Percentiles rank a stretch among this genome's conserved stretches.
Evolutionary conservation across 2,888 invertebrate species (phyloP).

Genomic region (Pomacea canaliculata): DNA sequence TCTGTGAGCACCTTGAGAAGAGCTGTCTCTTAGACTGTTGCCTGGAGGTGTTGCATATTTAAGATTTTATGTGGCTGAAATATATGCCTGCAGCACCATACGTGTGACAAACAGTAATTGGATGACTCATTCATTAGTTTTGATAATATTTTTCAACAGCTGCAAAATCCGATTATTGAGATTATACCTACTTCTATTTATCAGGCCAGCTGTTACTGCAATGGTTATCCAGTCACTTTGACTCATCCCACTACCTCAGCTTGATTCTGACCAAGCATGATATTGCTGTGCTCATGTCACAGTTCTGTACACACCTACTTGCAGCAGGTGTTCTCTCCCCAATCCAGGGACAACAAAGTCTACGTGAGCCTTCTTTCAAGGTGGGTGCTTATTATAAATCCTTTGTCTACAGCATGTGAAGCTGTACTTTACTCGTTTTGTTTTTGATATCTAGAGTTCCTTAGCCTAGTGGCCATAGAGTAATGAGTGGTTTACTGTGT

Average conservation of each 20-base stretch:
- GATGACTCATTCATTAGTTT: not conserved
- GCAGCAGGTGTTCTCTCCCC: constrained; percentile 83
- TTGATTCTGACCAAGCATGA: constrained; percentile 79
- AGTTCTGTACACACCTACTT: constrained; percentile 88
- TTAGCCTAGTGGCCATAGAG: not conserved
- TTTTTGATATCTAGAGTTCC: too few species aligned
- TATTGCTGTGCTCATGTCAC: constrained; percentile 79
- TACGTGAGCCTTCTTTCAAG: constrained; percentile 72
- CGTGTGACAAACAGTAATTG: not conserved
- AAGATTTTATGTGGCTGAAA: too few species aligned
- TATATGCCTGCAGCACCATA: too few species aligned
- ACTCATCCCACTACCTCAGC: constrained; percentile 79
- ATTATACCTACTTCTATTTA: constrained; percentile 12
- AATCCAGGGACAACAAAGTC: constrained; percentile 6
- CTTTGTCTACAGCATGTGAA: not conserved
- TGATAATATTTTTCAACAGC: not conserved
- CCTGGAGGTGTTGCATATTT: too few species aligned
- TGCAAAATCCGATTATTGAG: too few species aligned
- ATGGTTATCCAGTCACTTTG: constrained; percentile 86
- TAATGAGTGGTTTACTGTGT: not conserved
- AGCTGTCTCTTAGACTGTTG: too few species aligned
- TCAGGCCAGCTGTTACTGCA: constrained; percentile 92
- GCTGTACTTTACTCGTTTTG: too few species aligned
- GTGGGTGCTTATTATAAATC: constrained; percentile 71
- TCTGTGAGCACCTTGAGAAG: too few species aligned